Base-by-base conservation (phyloP, 2,888 invertebrate species). In the Leucoma salicis region DNA sequence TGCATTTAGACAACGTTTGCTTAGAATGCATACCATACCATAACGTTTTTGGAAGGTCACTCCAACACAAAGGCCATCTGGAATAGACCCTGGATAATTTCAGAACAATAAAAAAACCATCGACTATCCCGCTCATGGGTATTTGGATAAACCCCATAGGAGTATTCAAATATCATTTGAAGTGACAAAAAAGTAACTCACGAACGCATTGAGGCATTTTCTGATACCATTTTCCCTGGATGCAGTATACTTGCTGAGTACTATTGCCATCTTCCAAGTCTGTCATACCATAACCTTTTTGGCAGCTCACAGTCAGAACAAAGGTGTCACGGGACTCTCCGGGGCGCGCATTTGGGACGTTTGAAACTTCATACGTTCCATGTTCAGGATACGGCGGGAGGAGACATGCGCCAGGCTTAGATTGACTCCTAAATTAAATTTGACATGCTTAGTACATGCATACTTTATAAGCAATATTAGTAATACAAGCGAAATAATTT, bases 361-460 rank as follows among this genome's bases (percentile, higher is more conserved):
- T 74, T 0, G 56, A 41, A 0, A 73, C 67, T 0, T 43, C 42
- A 46, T 80, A 85, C 0, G 48, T 51, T 0, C 82, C 83, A 39
- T 82, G 74, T 0, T 45, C 57, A 0, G 78, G 81, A 39, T 66
- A 70, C 0, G 66, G 57, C 0, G 84, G 84, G 0, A 84, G 62
- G 0, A 68, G 33, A 42, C 84, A 84, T 3, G 54, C 57, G 0
- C 74, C 75, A 0, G 55, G 31, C 4, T 41, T 14, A 5, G 40
- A 4, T n/a, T 11, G 32, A 5, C 14, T 12, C 11, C 2, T 32
- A 1, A 2, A 8, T n/a, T n/a, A n/a, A n/a, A n/a, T n/a, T n/a
- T n/a, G n/a, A n/a, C n/a, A n/a, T n/a, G n/a, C n/a, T n/a, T n/a
- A n/a, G n/a, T n/a, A n/a, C n/a, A n/a, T n/a, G n/a, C n/a, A n/a